Conservation (phyloP, 2,797 vertebrate species). For the Neosalanx taihuensis region DNA sequence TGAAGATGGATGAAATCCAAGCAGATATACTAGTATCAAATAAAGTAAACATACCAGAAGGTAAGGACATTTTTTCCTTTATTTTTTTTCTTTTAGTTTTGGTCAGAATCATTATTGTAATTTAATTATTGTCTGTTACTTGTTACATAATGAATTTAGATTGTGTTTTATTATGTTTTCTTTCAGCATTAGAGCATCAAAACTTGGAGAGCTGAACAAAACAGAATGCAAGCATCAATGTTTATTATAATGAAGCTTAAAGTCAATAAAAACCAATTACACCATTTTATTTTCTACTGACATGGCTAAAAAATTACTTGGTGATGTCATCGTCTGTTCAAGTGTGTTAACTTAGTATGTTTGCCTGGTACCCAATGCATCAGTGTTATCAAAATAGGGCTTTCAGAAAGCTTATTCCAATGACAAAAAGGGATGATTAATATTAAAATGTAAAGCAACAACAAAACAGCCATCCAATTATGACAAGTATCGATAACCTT, state of each 20-base stretch:
- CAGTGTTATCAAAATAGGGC: too few species aligned
- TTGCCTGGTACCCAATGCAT: too few species aligned
- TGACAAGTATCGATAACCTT: too few species aligned
- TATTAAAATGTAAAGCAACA: too few species aligned
- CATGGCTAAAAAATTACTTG: too few species aligned
- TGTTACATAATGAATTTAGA: neutral
- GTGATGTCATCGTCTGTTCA: too few species aligned
- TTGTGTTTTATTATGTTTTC: neutral
- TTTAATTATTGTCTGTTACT: neutral
- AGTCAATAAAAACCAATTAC: neutral
- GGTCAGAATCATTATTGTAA: neutral
- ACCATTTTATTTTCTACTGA: too few species aligned
- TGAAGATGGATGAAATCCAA: constrained; percentile 71
- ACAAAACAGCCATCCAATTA: too few species aligned
- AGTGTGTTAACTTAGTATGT: too few species aligned
- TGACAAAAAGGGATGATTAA: too few species aligned
- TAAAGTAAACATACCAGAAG: constrained; percentile 48
- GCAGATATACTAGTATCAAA: constrained; percentile 71
- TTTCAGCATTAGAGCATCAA: neutral
- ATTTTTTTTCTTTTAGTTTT: neutral
- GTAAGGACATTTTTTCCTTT: constrained; percentile 38
- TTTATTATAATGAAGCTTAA: neutral
- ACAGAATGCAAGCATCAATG: neutral
- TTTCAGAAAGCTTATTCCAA: too few species aligned
- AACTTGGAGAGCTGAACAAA: constrained; percentile 1